Evolutionary conservation across 2,888 invertebrate species (phyloP).

Genomic region (Aphidoletes aphidimyza): DNA sequence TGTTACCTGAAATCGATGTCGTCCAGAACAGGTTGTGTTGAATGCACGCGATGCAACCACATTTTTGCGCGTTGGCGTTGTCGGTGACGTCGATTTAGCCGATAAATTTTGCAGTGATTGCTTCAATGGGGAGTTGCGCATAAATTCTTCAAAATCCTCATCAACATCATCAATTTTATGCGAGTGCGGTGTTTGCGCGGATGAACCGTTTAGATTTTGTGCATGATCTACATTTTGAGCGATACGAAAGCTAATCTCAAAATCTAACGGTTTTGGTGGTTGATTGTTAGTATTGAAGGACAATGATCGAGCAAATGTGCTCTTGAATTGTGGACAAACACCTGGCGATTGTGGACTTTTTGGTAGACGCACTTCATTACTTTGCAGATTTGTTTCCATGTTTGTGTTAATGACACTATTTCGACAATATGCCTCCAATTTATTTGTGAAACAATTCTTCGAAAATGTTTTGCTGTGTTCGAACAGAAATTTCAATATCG

Average conservation of each 20-base stretch:
- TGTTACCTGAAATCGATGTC: constrained; percentile 38
- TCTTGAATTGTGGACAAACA: constrained; percentile 68
- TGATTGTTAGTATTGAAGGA: constrained; percentile 64
- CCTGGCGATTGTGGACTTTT: constrained; percentile 61
- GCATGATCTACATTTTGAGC: constrained; percentile 51
- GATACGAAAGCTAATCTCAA: constrained; percentile 60
- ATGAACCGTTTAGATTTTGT: not conserved
- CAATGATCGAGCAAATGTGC: constrained; percentile 69
- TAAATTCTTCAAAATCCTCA: constrained; percentile 37
- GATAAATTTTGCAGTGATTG: constrained; percentile 47
- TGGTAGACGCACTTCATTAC: constrained; percentile 58
- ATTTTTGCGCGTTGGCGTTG: constrained; percentile 32
- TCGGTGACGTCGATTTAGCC: not conserved
- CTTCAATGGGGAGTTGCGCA: not conserved
- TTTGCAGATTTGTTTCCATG: constrained; percentile 58
- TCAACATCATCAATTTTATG: not conserved
- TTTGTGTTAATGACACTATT: not conserved
- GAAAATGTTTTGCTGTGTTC: not conserved
- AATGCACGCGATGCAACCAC: not conserved
- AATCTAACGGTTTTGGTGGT: constrained; percentile 65
- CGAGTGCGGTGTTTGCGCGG: not conserved
- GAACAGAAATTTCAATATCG: not conserved
- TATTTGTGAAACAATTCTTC: not conserved
- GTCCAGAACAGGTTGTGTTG: constrained; percentile 4
- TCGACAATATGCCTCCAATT: not conserved